Percentiles rank a stretch among this genome's conserved stretches.
These are phyloP conservation scores for Dynastes maya DNA, from an alignment of 2,888 invertebrate species.

Conservation along the genomic window DNA sequence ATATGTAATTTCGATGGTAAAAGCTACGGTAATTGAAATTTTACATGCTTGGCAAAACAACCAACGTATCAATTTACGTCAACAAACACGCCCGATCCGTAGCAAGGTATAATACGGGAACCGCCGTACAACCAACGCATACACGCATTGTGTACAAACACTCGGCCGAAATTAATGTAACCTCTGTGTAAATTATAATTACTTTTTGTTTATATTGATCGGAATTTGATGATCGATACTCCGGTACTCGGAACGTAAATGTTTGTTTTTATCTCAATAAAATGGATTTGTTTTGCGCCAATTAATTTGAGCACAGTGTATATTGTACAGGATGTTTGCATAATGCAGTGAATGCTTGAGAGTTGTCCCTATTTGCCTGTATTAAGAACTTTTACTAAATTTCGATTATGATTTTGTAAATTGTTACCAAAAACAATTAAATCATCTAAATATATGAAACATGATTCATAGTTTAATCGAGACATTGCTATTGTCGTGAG, in stretches of 20 bases:
- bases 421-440: no score
- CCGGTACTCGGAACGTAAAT: slow-evolving; percentile 14
- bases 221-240: slow-evolving; percentile 28
- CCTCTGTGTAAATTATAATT: slow-evolving; percentile 38
- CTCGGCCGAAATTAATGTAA: slow-evolving; percentile 38
- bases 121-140: background rate
- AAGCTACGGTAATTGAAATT: slow-evolving; percentile 11
- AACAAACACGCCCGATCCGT: slow-evolving; percentile 8
- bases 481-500: no score
- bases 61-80: slow-evolving; percentile 11
- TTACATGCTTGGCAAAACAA: slow-evolving; percentile 8
- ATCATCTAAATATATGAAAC: no score
- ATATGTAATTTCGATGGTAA: slow-evolving; percentile 1
- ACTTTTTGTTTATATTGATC: slow-evolving; percentile 29
- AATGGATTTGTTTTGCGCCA: slow-evolving; percentile 17
- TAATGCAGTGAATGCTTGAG: no score
- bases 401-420: no score
- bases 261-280: slow-evolving; percentile 24
- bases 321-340: background rate
- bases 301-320: background rate
- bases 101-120: slow-evolving; percentile 11
- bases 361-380: no score
- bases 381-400: no score
- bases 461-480: no score
- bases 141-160: slow-evolving; percentile 34